A percentile compares a stretch with the other conserved stretches of the same genome.
phyloP scores from a whole-genome alignment of 2,888 invertebrate species.

The Xestia rhomboidea region DNA sequence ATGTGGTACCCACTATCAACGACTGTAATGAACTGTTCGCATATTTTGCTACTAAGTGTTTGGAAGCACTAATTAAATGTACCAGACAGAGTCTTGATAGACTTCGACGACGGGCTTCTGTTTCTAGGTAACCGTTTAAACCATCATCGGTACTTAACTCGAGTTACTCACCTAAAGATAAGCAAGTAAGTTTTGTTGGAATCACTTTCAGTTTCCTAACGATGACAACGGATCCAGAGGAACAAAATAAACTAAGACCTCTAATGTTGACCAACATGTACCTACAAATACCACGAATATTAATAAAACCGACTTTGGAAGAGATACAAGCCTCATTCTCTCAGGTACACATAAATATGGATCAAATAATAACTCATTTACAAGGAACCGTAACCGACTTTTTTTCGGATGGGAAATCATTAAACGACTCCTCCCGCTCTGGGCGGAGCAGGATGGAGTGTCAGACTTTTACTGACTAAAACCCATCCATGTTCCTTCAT shows the following conservation, averaged over 20 bases:
- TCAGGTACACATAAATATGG: conserved; percentile 76
- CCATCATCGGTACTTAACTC: neutral
- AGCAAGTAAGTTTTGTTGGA: neutral
- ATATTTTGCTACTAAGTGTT: conserved; percentile 94
- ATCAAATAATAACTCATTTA: neutral
- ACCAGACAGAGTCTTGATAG: conserved; percentile 94
- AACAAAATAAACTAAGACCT: conserved; percentile 87
- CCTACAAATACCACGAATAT: conserved; percentile 92
- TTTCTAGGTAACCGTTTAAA: conserved; percentile 79
- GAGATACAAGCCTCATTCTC: conserved; percentile 93
- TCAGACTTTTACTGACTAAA: too few relatives aligned
- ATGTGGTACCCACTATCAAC: conserved; percentile 91
- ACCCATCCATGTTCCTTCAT: too few relatives aligned
- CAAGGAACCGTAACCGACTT: neutral
- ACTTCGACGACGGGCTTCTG: conserved; percentile 91
- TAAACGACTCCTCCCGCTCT: too few relatives aligned
- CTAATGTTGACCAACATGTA: conserved; percentile 92
- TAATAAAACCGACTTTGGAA: conserved; percentile 92
- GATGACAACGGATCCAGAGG: conserved; percentile 86
- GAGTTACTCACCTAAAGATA: neutral
- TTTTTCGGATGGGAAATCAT: too few relatives aligned
- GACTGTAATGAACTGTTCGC: conserved; percentile 96
- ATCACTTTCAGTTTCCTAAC: conserved; percentile 82
- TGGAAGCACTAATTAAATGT: conserved; percentile 93
- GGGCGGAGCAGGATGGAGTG: too few relatives aligned